These are phyloP conservation scores for Tribolium castaneum DNA, from an alignment of 1,140 invertebrate species.

Conservation along the genomic window DNA sequence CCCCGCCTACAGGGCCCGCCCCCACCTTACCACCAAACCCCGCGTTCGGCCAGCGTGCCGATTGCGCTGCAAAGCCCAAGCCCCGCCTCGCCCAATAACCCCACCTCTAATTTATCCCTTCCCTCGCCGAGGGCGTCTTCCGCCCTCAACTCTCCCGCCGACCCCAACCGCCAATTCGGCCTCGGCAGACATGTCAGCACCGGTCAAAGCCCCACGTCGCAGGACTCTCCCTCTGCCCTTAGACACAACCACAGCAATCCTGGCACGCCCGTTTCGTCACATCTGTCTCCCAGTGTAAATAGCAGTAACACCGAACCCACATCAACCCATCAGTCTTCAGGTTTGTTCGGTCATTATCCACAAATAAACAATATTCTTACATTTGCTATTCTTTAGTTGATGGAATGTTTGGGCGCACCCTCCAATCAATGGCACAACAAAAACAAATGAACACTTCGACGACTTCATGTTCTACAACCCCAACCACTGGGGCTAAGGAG, in stretches of 20 bases:
- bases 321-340: slow-evolving; percentile 65
- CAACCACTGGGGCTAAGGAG: slow-evolving; percentile 70
- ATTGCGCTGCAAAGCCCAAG: slow-evolving; percentile 80
- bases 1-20: slow-evolving; percentile 84
- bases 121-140: slow-evolving; percentile 77
- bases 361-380: background rate
- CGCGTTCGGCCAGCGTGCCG: slow-evolving; percentile 85
- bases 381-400: slow-evolving; percentile 66
- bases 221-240: slow-evolving; percentile 66
- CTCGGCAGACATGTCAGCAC: slow-evolving; percentile 67
- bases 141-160: slow-evolving; percentile 77
- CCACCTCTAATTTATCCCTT: slow-evolving; percentile 76
- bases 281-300: slow-evolving; percentile 70
- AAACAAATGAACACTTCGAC: slow-evolving; percentile 68
- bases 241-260: slow-evolving; percentile 75
- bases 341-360: slow-evolving; percentile 52
- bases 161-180: slow-evolving; percentile 67
- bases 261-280: slow-evolving; percentile 75
- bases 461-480: slow-evolving; percentile 60
- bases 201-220: slow-evolving; percentile 73
- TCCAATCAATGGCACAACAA: slow-evolving; percentile 82
- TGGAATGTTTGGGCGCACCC: slow-evolving; percentile 82
- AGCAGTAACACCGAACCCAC: slow-evolving; percentile 62
- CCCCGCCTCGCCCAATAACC: slow-evolving; percentile 77
- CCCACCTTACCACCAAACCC: slow-evolving; percentile 85